Percentiles rank a stretch among this genome's conserved stretches.
Conservation (phyloP, 2,888 invertebrate species). For the Eudasyphora cyanicolor region DNA sequence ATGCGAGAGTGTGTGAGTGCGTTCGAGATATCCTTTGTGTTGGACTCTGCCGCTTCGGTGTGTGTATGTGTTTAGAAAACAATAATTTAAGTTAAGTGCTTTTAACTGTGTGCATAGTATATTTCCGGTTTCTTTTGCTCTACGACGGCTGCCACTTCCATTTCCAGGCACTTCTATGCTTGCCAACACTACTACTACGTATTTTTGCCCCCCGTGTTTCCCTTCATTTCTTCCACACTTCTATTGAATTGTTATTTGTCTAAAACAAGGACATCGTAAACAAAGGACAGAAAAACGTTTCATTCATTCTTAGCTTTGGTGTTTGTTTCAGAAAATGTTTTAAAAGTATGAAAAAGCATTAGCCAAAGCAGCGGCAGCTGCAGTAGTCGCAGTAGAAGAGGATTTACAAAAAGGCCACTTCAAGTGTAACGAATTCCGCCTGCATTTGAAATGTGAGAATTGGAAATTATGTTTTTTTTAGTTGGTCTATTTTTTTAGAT, state of each 20-base stretch:
- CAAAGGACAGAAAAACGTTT: background rate
- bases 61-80: conserved; percentile 23
- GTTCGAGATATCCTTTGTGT: conserved; percentile 41
- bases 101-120: conserved; percentile 41
- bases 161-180: background rate
- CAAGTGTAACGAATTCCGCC: background rate
- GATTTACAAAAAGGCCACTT: background rate
- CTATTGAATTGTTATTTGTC: background rate
- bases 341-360: too few relatives aligned
- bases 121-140: conserved; percentile 22
- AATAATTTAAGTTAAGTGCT: conserved; percentile 60
- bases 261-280: conserved; percentile 1
- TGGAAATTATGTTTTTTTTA: background rate
- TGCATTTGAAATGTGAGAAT: conserved; percentile 11
- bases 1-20: background rate
- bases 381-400: too few relatives aligned
- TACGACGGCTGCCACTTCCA: background rate
- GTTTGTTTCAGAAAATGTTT: too few relatives aligned
- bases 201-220: background rate
- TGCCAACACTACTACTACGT: background rate
- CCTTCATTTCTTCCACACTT: background rate
- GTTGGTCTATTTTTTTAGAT: too few relatives aligned
- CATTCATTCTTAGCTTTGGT: too few relatives aligned
- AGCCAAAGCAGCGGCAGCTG: too few relatives aligned
- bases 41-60: too few relatives aligned